Evolutionary conservation across 2,113 vertebrate species (phyloP), one percentile per base, ranked within the genome.

Genomic region (Poecile atricapillus): DNA sequence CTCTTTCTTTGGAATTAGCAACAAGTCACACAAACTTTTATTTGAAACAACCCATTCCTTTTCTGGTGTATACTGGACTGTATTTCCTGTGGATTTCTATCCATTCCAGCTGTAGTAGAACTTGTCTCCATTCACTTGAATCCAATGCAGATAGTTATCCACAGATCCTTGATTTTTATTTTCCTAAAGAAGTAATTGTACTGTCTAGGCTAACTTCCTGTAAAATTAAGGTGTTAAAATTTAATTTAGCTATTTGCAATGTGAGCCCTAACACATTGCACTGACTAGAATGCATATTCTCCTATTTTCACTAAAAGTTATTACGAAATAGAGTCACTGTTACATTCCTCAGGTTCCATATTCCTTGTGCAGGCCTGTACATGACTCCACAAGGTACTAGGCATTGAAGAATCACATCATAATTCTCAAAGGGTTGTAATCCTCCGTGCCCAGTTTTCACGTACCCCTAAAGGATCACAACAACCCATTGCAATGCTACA

Each of bases 31-130:
- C 87, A 95, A 75, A 62, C 79, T 97, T 95, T 96, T 95, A 89
- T 95, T 95, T 97, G 93, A 97, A 93, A 95, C 14, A 88, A 91
- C 14, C 75, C 93, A 94, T 94, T 96, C 95, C 75, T 95, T 94
- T 95, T 67, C 94, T 95, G 82, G 8, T 85, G 80, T 93, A 83
- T 90, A 95, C 63, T 46, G 35, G 77, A 63, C 55, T 69, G 30
- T 87, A 80, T 85, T 95, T 95, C 87, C 79, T 91, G 55, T 27
- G 77, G 76, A 94, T 80, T 95, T 55, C 33, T 91, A 74, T 90
- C 75, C 59, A 28, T 90, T 95, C 58, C 90, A 97, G 84, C 87
- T 95, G 87, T 62, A 88, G 47, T 15, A 88, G 71, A 73, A 65
- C 35, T 83, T 80, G 10, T 59, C 15, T 83, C 39, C 75, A 52